Conservation (phyloP, 2,797 vertebrate genomes). For the Xenops minutus region DNA sequence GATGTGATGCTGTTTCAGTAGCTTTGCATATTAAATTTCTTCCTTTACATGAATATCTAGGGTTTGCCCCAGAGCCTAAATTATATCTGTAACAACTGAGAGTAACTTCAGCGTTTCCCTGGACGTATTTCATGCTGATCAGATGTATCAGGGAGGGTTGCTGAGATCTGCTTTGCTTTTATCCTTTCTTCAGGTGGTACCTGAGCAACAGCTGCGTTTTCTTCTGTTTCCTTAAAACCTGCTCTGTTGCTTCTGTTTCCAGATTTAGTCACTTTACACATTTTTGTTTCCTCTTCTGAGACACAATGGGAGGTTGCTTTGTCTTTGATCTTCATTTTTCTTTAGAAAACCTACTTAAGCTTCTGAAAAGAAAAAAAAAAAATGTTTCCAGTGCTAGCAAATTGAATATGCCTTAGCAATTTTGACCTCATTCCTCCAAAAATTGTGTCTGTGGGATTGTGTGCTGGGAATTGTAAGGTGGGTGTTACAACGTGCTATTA, state of each 20-base stretch:
- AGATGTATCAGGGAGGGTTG: not conserved
- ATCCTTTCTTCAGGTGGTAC: not conserved
- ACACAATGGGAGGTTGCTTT: not conserved
- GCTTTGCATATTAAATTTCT: not conserved
- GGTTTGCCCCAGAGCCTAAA: not conserved
- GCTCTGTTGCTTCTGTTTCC: not conserved
- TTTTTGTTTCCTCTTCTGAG: conserved; percentile 14
- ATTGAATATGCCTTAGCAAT: not conserved
- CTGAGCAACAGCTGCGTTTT: not conserved
- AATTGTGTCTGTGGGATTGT: not conserved
- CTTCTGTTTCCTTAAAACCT: not conserved
- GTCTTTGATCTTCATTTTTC: not conserved
- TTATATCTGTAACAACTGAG: not conserved
- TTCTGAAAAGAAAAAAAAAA: not conserved
- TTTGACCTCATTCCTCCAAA: not conserved
- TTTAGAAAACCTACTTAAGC: not conserved
- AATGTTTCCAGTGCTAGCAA: not conserved
- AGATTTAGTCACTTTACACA: not conserved
- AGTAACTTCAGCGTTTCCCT: not conserved
- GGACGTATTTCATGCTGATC: not conserved
- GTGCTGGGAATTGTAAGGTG: not conserved
- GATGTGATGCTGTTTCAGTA: not conserved
- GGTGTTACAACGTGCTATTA: not conserved
- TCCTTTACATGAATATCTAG: not conserved
- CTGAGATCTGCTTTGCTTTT: not conserved